Conservation (phyloP, 2,113 vertebrate species). For the Etia nguti region DNA sequence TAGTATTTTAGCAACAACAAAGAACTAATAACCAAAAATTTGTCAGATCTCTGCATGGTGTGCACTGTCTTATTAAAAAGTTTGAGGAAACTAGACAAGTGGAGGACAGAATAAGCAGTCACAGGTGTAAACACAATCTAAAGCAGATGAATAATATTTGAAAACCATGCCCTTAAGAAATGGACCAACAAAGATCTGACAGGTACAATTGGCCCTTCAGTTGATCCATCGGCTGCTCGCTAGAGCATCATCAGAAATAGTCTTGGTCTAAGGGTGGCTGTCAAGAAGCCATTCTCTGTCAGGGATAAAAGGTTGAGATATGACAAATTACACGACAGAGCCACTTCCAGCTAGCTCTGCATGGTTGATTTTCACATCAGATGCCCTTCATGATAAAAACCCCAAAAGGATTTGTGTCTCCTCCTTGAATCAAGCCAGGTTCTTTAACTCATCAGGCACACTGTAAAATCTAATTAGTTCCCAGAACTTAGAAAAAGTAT, state of each 20-base stretch:
- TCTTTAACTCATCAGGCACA: background rate
- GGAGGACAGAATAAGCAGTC: background rate
- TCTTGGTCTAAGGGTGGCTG: background rate
- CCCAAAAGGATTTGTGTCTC: background rate
- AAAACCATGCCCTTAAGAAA: background rate
- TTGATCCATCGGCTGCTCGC: background rate
- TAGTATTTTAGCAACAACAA: background rate
- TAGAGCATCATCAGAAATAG: background rate
- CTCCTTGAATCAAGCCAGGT: background rate
- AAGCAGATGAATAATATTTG: background rate
- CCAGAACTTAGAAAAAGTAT: background rate
- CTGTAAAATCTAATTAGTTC: background rate
- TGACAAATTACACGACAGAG: background rate
- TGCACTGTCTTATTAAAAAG: background rate
- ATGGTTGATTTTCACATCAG: background rate
- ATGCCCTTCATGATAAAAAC: background rate
- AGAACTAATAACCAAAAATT: background rate
- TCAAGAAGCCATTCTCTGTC: background rate
- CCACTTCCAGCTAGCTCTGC: background rate
- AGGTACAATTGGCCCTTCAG: background rate
- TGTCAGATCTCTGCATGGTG: background rate
- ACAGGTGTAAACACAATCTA: background rate
- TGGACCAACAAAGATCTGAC: background rate
- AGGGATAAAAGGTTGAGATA: background rate
- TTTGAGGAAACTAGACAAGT: background rate